Conservation (phyloP, 2,888 invertebrate genomes). For the Pecten maximus region DNA sequence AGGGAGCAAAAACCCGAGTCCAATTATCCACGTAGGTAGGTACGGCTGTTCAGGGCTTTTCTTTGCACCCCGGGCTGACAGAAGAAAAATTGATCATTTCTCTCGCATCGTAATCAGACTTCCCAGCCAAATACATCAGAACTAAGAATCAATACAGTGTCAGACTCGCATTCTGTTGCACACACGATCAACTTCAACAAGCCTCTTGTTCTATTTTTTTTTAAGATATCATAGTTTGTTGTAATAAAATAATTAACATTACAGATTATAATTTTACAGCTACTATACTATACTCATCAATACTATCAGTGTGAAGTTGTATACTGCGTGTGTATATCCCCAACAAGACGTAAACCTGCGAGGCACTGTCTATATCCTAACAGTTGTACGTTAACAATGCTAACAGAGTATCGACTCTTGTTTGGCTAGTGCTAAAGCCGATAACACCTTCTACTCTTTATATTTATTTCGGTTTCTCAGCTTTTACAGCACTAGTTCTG, state of each 20-base stretch:
- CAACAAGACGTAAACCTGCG: background rate
- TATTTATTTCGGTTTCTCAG: conserved; percentile 27
- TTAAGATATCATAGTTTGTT: background rate
- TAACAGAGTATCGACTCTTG: background rate
- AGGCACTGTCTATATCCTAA: background rate
- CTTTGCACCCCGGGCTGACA: conserved; percentile 33
- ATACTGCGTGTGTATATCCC: background rate
- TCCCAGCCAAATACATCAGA: conserved; percentile 11
- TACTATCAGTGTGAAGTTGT: background rate
- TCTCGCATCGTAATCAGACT: conserved; percentile 6
- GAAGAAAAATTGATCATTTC: conserved; percentile 33
- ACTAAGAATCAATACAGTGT: background rate
- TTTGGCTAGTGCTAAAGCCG: background rate
- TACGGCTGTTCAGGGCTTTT: conserved; percentile 20
- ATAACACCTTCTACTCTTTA: background rate
- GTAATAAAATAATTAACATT: background rate
- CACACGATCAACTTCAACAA: background rate
- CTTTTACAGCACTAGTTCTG: background rate
- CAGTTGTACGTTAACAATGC: background rate
- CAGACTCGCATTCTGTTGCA: background rate
- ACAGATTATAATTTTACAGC: background rate
- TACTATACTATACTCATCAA: background rate
- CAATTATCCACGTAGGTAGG: conserved; percentile 6
- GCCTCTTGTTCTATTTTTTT: background rate
- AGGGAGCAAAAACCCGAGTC: background rate